Evolutionary conservation across 1,140 invertebrate species (phyloP).

Genomic region (Drosophila ercepeae): DNA sequence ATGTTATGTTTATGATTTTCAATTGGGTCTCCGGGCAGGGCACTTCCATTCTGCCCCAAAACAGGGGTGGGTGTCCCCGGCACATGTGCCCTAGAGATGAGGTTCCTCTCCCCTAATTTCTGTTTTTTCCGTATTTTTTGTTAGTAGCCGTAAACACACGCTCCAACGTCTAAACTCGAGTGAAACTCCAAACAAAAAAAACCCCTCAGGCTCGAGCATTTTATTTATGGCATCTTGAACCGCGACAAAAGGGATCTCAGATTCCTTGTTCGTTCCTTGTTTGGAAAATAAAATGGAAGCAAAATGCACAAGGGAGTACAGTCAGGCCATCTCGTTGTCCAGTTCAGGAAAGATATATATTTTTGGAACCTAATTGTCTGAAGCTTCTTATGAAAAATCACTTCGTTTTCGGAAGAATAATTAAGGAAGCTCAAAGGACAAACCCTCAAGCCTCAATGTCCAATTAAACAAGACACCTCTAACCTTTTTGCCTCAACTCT

Average conservation of each 20-base stretch:
- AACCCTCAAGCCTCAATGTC: neutral
- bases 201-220: conserved; percentile 30
- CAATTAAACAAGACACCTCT: neutral
- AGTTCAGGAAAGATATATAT: neutral
- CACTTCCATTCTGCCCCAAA: conserved; percentile 12
- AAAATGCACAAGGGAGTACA: conserved; percentile 12
- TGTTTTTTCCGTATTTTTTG: neutral
- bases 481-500: conserved; percentile 5
- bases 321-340: neutral
- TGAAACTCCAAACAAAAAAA: conserved; percentile 1
- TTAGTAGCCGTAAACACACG: conserved; percentile 32
- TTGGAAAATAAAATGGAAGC: conserved; percentile 1
- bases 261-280: conserved; percentile 17
- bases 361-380: no score
- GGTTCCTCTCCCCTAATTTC: neutral
- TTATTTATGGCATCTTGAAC: conserved; percentile 62
- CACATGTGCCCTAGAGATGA: conserved; percentile 19
- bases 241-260: conserved; percentile 47
- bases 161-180: conserved; percentile 31
- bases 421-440: neutral
- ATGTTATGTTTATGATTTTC: conserved; percentile 72
- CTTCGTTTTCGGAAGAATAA: neutral
- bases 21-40: conserved; percentile 61
- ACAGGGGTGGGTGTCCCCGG: neutral
- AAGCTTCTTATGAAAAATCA: no score